Evolutionary conservation across 2,113 vertebrate genomes (phyloP).

Genomic region (Nycticorax nycticorax): DNA sequence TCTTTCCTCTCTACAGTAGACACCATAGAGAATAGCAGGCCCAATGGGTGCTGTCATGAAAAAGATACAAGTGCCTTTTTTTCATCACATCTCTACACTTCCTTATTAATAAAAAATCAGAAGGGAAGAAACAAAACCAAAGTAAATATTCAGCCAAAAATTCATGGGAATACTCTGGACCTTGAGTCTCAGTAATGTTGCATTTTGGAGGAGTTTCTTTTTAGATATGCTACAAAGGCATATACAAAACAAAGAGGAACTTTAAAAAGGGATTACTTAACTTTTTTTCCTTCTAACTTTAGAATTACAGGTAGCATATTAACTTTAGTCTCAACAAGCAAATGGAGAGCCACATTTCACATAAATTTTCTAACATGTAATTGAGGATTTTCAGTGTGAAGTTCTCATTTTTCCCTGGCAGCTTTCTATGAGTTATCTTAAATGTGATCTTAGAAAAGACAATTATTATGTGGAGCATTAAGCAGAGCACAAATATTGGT

Average conservation of each 20-base stretch:
- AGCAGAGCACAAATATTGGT: conserved; percentile 21
- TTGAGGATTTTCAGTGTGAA: conserved; percentile 13
- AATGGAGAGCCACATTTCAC: not conserved
- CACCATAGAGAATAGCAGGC: not conserved
- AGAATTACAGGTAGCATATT: not conserved
- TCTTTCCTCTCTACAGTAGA: not conserved
- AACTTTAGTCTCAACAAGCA: not conserved
- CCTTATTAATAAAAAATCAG: not conserved
- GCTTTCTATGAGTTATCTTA: conserved; percentile 25
- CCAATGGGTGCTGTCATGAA: not conserved
- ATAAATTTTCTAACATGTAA: conserved; percentile 3
- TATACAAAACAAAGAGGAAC: not conserved
- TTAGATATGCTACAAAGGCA: not conserved
- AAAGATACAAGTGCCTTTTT: not conserved
- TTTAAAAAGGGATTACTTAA: not conserved
- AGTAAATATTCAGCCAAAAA: not conserved
- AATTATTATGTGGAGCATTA: conserved; percentile 27
- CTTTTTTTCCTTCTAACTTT: not conserved
- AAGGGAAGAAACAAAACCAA: not conserved
- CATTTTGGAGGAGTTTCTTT: not conserved
- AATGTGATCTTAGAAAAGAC: conserved; percentile 24
- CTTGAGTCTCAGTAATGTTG: not conserved
- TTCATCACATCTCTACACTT: not conserved
- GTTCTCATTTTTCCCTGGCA: conserved; percentile 20
- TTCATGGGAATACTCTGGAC: not conserved